Evolutionary conservation across 1,140 invertebrate genomes (phyloP).

Genomic region (Drosophila carrolli): DNA sequence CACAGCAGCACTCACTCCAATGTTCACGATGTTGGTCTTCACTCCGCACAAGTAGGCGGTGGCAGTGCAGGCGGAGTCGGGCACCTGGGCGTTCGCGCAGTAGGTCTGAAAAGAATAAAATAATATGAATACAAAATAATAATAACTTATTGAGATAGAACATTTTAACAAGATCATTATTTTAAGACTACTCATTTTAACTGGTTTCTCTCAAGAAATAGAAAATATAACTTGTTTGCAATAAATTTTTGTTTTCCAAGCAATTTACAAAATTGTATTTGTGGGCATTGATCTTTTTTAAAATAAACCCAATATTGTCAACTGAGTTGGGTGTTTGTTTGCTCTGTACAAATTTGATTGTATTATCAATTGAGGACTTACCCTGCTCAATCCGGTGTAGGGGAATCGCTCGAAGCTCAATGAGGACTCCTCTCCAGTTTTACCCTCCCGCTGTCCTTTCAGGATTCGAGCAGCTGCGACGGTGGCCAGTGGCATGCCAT

Average conservation of each 20-base stretch:
- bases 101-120: conserved; percentile 81
- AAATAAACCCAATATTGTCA: background rate
- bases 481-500: conserved; percentile 91
- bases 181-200: too few species aligned
- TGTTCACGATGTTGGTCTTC: conserved; percentile 88
- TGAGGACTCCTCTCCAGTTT: conserved; percentile 88
- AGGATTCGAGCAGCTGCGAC: conserved; percentile 89
- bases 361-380: conserved; percentile 19
- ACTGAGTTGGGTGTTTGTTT: too few species aligned
- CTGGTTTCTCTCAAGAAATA: too few species aligned
- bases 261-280: too few species aligned
- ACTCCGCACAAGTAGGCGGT: conserved; percentile 91
- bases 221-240: too few species aligned
- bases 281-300: too few species aligned
- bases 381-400: conserved; percentile 88
- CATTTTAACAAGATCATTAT: too few species aligned
- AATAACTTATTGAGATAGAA: too few species aligned
- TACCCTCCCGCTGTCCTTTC: conserved; percentile 87
- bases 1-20: conserved; percentile 89
- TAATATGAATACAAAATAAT: too few species aligned
- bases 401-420: conserved; percentile 92
- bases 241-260: too few species aligned
- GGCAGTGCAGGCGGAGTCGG: conserved; percentile 91
- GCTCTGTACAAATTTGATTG: background rate
- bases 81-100: conserved; percentile 91